Base-by-base conservation (phyloP, 2,888 invertebrate species). In the Caenorhabditis parvicauda region DNA sequence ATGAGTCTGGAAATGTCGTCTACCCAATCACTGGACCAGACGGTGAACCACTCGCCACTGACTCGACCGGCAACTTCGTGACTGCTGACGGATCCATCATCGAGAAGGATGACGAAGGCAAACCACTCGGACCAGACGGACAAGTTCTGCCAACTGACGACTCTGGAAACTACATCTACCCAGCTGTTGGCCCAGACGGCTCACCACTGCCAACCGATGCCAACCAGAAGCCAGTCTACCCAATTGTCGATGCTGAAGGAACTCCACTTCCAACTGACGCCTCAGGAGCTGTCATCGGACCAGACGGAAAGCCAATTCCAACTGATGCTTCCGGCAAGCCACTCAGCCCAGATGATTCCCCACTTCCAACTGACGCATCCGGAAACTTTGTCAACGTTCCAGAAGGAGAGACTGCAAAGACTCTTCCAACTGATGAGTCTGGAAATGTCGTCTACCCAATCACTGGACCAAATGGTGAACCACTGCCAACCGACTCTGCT, bases 71-170 rank as follows among this genome's bases (percentile, higher is more conserved):
- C 21, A 53, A 54, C 7, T 60, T 56, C 51, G 27, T 70, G 21
- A 41, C 55, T 7, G 59, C 51, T n/a, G 63, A 62, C 28, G 65
- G 65, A 28, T 21, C 48, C 14, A 24, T 59, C 19, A 51, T 65
- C 39, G 53, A 58, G 21, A 67, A 54, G 19, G 64, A 67, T 51
- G 50, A 44, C 12, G 45, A 48, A 28, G 67, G 67, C n/a, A 58
- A 55, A 19, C 59, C 54, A 19, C 35, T 70, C 9, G 70, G 60
- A 28, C 59, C 65, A 19, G 69, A 70, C 35, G 70, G 71, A 9
- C 64, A 50, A 45, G 35, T 51, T 9, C 50, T 66, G 2, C 51
- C 62, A 27, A 66, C 62, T 1, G 66, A 63, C 44, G 54, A n/a
- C 21, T 51, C 49, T 45, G 66, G 66, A 19, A 48, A 48, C 48